Evolutionary conservation across 2,113 vertebrate species (phyloP).

Genomic region (Cynoglossus semilaevis): DNA sequence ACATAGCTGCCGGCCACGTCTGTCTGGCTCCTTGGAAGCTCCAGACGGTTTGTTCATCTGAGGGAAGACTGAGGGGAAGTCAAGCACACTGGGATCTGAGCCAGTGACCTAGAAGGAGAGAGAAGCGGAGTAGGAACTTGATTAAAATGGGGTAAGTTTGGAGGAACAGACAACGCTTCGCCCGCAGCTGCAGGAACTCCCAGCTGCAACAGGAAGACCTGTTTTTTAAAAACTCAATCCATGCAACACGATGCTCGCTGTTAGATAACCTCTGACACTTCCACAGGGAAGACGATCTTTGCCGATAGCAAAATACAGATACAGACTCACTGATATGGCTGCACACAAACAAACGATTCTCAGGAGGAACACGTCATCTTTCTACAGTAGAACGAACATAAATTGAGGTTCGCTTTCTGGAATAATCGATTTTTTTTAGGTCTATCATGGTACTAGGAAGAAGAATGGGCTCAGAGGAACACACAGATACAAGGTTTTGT

Average conservation of each 20-base stretch:
- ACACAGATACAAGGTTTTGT: no score
- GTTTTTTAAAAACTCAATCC: conserved; percentile 38
- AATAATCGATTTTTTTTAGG: no score
- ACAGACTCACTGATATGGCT: conserved; percentile 6
- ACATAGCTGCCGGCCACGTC: conserved; percentile 45
- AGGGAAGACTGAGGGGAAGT: conserved; percentile 30
- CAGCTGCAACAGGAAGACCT: conserved; percentile 26
- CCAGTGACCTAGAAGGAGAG: conserved; percentile 54
- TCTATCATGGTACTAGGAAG: no score
- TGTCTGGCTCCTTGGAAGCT: conserved; percentile 41
- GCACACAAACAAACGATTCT: neutral
- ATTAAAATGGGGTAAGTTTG: conserved; percentile 77
- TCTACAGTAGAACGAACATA: no score
- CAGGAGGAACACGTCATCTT: neutral
- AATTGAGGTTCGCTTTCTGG: no score
- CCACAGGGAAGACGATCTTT: conserved; percentile 1
- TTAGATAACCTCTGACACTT: conserved; percentile 31
- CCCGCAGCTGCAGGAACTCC: conserved; percentile 41
- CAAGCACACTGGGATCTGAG: conserved; percentile 43
- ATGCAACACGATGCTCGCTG: conserved; percentile 28
- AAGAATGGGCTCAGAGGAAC: no score
- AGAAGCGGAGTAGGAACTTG: conserved; percentile 33
- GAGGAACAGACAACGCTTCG: conserved; percentile 24
- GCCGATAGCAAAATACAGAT: conserved; percentile 22
- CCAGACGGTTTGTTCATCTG: conserved; percentile 17